A percentile compares a stretch with the other conserved stretches of the same genome.
Evolutionary conservation across 2,888 invertebrate genomes (phyloP).

Genomic region (Caenorhabditis doughertyi): DNA sequence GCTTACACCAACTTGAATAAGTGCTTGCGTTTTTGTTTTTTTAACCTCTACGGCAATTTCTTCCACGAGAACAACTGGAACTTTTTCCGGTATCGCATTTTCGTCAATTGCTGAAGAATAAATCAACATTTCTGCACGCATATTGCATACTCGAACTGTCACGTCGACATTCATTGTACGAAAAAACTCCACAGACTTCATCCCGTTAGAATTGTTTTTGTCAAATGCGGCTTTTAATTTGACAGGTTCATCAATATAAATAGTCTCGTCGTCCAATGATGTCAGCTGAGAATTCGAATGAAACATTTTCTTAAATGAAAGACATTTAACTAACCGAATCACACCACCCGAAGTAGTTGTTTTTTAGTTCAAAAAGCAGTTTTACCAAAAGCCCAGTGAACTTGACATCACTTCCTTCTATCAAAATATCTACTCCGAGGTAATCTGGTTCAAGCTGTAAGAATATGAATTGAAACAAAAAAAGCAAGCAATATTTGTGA

Average conservation of each 20-base stretch:
- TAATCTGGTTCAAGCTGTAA: constrained; percentile 91
- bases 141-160: constrained; percentile 88
- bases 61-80: constrained; percentile 76
- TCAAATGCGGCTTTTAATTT: constrained; percentile 61
- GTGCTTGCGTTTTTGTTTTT: constrained; percentile 93
- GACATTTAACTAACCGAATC: constrained; percentile 86
- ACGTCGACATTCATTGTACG: constrained; percentile 76
- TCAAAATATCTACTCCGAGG: constrained; percentile 94
- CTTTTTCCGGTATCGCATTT: constrained; percentile 61
- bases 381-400: constrained; percentile 94
- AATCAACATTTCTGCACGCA: constrained; percentile 89
- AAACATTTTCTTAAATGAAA: too few species aligned
- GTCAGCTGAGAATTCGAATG: constrained; percentile 44
- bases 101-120: constrained; percentile 66
- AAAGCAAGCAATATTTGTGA: background rate
- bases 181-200: constrained; percentile 66
- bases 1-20: constrained; percentile 87
- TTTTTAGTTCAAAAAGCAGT: constrained; percentile 85
- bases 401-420: constrained; percentile 93
- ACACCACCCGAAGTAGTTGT: constrained; percentile 98
- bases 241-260: constrained; percentile 27
- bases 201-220: constrained; percentile 39
- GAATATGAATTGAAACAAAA: too few species aligned
- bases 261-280: constrained; percentile 48
- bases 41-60: constrained; percentile 95